A percentile compares a stretch with the other conserved stretches of the same genome.
Conservation (phyloP, 1,140 invertebrate genomes). For the Leptinotarsa undecemlineata region DNA sequence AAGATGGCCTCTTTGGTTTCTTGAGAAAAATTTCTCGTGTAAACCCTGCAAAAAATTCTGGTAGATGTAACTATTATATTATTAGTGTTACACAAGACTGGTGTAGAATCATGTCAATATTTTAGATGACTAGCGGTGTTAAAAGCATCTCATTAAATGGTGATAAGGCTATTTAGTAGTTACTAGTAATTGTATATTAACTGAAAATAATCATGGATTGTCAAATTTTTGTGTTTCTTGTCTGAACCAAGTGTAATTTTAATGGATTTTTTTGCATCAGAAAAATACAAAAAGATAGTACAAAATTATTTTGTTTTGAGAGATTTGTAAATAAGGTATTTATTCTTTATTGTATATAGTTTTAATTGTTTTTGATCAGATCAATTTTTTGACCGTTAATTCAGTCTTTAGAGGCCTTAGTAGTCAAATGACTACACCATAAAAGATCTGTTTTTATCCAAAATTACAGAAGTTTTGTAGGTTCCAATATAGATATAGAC, state of each 20-base stretch:
- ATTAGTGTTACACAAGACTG: slow-evolving; percentile 49
- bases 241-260: slow-evolving; percentile 20
- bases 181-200: slow-evolving; percentile 42
- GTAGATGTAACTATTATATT: slow-evolving; percentile 39
- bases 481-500: slow-evolving; percentile 6
- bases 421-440: slow-evolving; percentile 14
- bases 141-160: slow-evolving; percentile 41
- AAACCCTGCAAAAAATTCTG: slow-evolving; percentile 10
- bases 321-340: slow-evolving; percentile 31
- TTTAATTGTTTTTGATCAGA: slow-evolving; percentile 24
- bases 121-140: slow-evolving; percentile 42
- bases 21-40: not conserved
- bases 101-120: slow-evolving; percentile 48
- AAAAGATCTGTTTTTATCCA: not conserved
- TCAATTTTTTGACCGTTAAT: slow-evolving; percentile 9
- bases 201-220: slow-evolving; percentile 44
- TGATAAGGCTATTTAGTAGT: slow-evolving; percentile 48
- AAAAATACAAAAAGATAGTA: slow-evolving; percentile 38
- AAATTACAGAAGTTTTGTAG: not conserved
- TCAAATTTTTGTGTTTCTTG: slow-evolving; percentile 30
- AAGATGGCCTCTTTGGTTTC: slow-evolving; percentile 8
- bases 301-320: slow-evolving; percentile 33
- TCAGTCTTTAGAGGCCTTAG: slow-evolving; percentile 29
- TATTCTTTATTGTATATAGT: slow-evolving; percentile 34
- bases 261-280: slow-evolving; percentile 16